Conservation (phyloP, 2,797 vertebrate species). For the Clarias pachynema region DNA sequence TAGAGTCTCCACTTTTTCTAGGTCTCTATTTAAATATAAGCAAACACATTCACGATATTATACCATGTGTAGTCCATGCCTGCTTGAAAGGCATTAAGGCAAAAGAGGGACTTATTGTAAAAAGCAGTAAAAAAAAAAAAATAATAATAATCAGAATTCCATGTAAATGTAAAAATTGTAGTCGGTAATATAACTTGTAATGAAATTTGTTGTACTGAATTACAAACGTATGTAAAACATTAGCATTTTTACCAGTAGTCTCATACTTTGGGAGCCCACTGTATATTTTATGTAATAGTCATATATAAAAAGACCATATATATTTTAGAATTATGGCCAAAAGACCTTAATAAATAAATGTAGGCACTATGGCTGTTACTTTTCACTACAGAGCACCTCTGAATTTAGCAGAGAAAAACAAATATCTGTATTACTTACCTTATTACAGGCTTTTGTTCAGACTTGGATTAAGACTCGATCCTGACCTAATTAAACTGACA, state of each 20-base stretch:
- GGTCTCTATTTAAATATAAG: neutral
- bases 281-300: too few species aligned
- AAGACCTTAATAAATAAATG: neutral
- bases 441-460: neutral
- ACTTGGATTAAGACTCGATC: neutral
- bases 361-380: neutral
- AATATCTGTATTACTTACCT: neutral
- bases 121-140: too few species aligned
- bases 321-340: neutral
- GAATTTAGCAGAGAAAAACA: neutral
- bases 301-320: too few species aligned
- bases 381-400: neutral
- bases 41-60: neutral
- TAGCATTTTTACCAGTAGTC: neutral
- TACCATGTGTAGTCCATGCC: neutral
- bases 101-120: neutral
- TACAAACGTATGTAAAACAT: neutral
- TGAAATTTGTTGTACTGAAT: neutral
- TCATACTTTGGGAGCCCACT: neutral
- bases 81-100: neutral
- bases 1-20: neutral
- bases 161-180: too few species aligned
- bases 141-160: too few species aligned
- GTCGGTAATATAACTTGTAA: neutral
- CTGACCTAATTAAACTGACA: conserved; percentile 9